Evolutionary conservation across 1,140 invertebrate genomes (phyloP).

Genomic region (Trachelipus rathkii): DNA sequence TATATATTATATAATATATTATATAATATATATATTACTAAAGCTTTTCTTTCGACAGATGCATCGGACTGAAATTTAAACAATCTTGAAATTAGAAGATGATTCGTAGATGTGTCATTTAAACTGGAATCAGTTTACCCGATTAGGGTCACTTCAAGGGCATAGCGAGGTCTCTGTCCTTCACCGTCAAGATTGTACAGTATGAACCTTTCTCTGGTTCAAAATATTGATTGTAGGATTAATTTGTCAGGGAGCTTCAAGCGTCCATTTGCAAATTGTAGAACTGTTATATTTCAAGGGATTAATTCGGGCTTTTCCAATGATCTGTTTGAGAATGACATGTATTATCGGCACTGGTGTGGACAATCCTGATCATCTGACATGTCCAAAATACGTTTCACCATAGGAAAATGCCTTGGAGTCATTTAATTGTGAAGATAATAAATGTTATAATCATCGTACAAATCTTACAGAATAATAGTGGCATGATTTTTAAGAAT

Average conservation of each 20-base stretch:
- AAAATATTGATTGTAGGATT: conserved; percentile 90
- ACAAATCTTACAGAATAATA: too few relatives aligned
- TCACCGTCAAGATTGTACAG: conserved; percentile 90
- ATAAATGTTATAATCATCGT: too few relatives aligned
- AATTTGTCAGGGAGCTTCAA: conserved; percentile 91
- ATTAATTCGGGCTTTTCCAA: conserved; percentile 90
- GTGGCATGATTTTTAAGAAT: too few relatives aligned
- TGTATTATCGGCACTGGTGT: conserved; percentile 80
- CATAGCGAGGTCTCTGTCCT: conserved; percentile 87
- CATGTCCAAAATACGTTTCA: conserved; percentile 87
- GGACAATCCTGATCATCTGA: conserved; percentile 89
- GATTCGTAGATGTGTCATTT: conserved; percentile 72
- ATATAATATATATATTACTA: conserved; percentile 49
- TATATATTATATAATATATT: too few relatives aligned
- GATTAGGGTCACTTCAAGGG: conserved; percentile 87
- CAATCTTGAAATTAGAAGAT: conserved; percentile 95
- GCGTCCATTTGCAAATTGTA: conserved; percentile 92
- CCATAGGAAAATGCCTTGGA: conserved; percentile 73
- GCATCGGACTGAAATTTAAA: conserved; percentile 93
- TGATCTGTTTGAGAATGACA: conserved; percentile 86
- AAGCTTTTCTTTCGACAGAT: conserved; percentile 89
- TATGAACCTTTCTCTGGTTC: conserved; percentile 94
- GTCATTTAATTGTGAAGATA: too few relatives aligned
- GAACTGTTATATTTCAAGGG: conserved; percentile 85
- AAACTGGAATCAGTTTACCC: conserved; percentile 68